Percentiles rank a stretch among this genome's conserved stretches.
Conservation (phyloP, 2,888 invertebrate genomes). For the Oscheius sp. region DNA sequence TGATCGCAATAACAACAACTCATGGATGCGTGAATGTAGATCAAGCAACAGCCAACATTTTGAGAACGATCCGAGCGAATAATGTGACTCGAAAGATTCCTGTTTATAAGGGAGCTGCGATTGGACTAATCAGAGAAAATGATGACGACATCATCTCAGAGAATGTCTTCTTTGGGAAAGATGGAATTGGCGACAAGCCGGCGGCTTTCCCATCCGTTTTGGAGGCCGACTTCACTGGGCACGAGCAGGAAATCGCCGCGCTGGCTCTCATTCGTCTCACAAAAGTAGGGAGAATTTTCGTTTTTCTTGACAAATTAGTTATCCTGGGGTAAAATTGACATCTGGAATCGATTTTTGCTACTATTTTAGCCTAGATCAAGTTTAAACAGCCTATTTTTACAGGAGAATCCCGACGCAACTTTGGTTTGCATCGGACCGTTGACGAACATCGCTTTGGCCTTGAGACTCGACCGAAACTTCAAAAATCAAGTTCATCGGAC, state of each 20-base stretch:
- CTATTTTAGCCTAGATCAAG: too few species aligned
- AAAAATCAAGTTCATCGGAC: constrained; percentile 52
- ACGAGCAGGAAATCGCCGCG: constrained; percentile 55
- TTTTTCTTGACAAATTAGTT: background rate
- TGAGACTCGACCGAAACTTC: constrained; percentile 71
- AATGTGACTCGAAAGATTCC: constrained; percentile 52
- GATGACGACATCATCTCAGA: constrained; percentile 44
- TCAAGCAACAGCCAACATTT: constrained; percentile 64
- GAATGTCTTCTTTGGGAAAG: constrained; percentile 57
- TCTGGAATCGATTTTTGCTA: too few species aligned
- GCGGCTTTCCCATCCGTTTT: constrained; percentile 51
- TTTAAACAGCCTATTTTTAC: background rate
- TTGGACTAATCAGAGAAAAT: constrained; percentile 53
- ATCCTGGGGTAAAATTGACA: background rate
- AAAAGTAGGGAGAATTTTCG: background rate
- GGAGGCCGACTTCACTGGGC: constrained; percentile 41
- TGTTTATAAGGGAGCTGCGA: constrained; percentile 63
- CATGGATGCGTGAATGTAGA: constrained; percentile 57
- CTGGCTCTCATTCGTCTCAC: constrained; percentile 55
- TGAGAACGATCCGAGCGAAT: constrained; percentile 59
- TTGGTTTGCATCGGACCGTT: constrained; percentile 70
- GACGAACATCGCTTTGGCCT: constrained; percentile 72
- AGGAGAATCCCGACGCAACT: constrained; percentile 34
- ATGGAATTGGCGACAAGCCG: constrained; percentile 59
- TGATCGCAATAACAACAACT: constrained; percentile 57